Percentiles rank a stretch among this genome's conserved stretches.
Conservation (phyloP, 2,888 invertebrate genomes). For the Euplexia lucipara region DNA sequence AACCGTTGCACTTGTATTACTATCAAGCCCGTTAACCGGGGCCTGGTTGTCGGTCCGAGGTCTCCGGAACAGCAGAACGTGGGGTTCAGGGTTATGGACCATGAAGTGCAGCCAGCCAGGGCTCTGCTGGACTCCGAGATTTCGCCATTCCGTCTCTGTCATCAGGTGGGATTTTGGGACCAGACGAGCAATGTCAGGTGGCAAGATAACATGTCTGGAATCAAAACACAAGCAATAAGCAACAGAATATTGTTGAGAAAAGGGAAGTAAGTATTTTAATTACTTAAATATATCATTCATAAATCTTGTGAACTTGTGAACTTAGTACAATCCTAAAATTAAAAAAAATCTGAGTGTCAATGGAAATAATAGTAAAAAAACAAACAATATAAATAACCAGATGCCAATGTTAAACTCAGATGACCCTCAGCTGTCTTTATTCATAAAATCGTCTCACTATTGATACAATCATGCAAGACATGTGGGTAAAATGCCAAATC, state of each 20-base stretch:
- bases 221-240: too few relatives aligned
- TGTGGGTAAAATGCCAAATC: too few relatives aligned
- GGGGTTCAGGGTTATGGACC: slow-evolving; percentile 98
- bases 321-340: too few relatives aligned
- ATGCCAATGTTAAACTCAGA: too few relatives aligned
- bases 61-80: slow-evolving; percentile 95
- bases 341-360: neutral
- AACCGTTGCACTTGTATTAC: slow-evolving; percentile 76
- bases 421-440: too few relatives aligned
- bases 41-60: slow-evolving; percentile 81
- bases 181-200: slow-evolving; percentile 95
- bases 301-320: neutral
- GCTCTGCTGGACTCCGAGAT: slow-evolving; percentile 98
- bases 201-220: slow-evolving; percentile 97
- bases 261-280: neutral
- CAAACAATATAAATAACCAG: too few relatives aligned
- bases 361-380: too few relatives aligned
- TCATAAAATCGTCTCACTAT: too few relatives aligned
- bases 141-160: slow-evolving; percentile 98
- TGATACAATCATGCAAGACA: too few relatives aligned
- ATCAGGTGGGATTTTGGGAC: slow-evolving; percentile 97
- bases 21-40: slow-evolving; percentile 78
- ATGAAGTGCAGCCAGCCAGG: slow-evolving; percentile 96
- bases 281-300: neutral
- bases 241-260: neutral